Evolutionary conservation across 2,888 invertebrate genomes (phyloP).

Genomic region (Tholera decimalis): DNA sequence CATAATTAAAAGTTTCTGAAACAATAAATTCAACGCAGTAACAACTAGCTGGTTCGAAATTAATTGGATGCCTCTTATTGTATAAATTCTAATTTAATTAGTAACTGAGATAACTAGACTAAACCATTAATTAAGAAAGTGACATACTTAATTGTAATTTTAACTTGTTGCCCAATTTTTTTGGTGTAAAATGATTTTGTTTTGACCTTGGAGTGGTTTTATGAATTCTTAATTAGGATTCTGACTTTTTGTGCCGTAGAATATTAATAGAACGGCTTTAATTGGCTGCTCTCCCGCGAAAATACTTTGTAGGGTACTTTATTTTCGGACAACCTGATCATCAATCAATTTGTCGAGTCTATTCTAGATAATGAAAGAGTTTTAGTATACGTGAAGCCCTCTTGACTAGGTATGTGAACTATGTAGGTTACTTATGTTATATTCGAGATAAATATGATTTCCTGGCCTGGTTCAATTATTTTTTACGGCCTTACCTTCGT

Average conservation of each 20-base stretch:
- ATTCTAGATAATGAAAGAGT: too few species aligned
- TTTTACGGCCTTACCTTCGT: too few species aligned
- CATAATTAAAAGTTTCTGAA: slow-evolving; percentile 29
- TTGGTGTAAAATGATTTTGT: slow-evolving; percentile 9
- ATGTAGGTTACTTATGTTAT: too few species aligned
- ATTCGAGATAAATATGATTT: too few species aligned
- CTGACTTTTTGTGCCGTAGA: slow-evolving; percentile 1
- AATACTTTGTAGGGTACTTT: too few species aligned
- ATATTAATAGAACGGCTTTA: not conserved
- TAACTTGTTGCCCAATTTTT: slow-evolving; percentile 19
- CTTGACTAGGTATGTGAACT: too few species aligned
- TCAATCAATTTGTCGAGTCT: not conserved
- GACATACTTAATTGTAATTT: slow-evolving; percentile 40
- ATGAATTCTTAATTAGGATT: slow-evolving; percentile 32
- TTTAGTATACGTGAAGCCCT: too few species aligned
- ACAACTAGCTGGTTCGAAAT: slow-evolving; percentile 21
- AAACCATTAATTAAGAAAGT: slow-evolving; percentile 53
- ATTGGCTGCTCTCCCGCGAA: too few species aligned
- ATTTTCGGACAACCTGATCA: too few species aligned
- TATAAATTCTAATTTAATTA: slow-evolving; percentile 56
- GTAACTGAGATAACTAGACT: slow-evolving; percentile 27
- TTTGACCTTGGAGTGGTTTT: slow-evolving; percentile 23
- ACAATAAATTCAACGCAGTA: not conserved
- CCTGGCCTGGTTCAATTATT: too few species aligned
- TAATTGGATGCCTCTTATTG: slow-evolving; percentile 46